These are phyloP conservation scores for Formica exsecta DNA, from an alignment of 1,140 invertebrate genomes.

Conservation along the genomic window DNA sequence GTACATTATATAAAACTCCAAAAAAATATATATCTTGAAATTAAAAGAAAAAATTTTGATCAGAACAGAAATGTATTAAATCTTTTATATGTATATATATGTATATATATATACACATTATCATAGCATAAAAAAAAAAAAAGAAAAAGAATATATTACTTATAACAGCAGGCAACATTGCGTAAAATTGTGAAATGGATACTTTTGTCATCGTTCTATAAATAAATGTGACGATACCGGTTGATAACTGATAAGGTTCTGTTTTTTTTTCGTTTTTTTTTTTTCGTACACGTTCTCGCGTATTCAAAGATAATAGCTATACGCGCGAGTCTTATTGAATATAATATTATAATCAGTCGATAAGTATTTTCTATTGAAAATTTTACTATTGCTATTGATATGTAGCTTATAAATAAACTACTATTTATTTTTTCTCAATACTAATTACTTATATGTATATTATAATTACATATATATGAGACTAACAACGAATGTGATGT, in stretches of 20 bases:
- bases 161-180: neutral
- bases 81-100: constrained; percentile 1
- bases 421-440: neutral
- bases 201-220: neutral
- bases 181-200: constrained; percentile 1
- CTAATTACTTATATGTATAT: neutral
- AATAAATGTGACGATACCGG: constrained; percentile 7
- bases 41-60: neutral
- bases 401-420: neutral
- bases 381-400: neutral
- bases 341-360: constrained; percentile 5
- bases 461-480: neutral
- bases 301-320: too few species aligned
- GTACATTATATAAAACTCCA: neutral
- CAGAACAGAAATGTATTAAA: constrained; percentile 27
- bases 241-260: constrained; percentile 13
- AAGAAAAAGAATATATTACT: neutral
- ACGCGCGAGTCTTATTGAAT: neutral
- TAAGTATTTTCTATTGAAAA: neutral
- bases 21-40: constrained; percentile 37
- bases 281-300: neutral
- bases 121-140: constrained; percentile 16
- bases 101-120: neutral
- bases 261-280: neutral
- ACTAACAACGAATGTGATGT: neutral